Evolutionary conservation across 2,888 invertebrate genomes (phyloP).

Genomic region (Amphipoea lucens): DNA sequence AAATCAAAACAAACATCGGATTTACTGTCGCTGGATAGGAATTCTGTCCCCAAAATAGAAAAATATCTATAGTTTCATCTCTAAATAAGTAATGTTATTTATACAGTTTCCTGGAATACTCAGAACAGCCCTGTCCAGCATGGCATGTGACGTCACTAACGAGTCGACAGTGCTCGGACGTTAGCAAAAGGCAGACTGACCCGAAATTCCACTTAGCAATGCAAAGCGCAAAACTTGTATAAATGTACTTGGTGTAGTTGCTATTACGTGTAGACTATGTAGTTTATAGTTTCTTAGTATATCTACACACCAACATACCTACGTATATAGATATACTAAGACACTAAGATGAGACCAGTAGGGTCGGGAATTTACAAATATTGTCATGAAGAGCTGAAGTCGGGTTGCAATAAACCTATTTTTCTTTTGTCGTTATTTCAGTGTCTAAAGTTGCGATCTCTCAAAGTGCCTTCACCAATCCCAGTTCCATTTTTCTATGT

Average conservation of each 20-base stretch:
- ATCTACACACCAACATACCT: neutral
- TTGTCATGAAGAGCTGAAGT: neutral
- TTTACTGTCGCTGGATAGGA: neutral
- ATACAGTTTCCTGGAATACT: neutral
- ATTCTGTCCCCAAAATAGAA: neutral
- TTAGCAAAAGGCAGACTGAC: conserved; percentile 77
- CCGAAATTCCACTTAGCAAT: conserved; percentile 79
- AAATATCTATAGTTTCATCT: neutral
- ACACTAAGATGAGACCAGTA: no score
- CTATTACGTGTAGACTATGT: neutral
- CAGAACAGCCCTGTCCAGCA: conserved; percentile 39
- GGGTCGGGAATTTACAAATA: neutral
- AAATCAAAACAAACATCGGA: neutral
- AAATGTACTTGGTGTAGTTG: conserved; percentile 15
- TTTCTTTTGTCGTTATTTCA: neutral
- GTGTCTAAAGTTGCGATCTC: neutral
- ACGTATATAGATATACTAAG: neutral
- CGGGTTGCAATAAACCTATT: neutral
- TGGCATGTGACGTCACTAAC: conserved; percentile 68
- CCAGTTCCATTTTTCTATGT: neutral
- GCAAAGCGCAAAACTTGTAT: conserved; percentile 37
- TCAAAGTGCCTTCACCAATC: neutral
- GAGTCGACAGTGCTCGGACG: conserved; percentile 73
- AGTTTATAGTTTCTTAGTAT: neutral
- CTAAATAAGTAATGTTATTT: neutral